Conservation (phyloP, 2,113 vertebrate genomes). For the Condylura cristata region DNA sequence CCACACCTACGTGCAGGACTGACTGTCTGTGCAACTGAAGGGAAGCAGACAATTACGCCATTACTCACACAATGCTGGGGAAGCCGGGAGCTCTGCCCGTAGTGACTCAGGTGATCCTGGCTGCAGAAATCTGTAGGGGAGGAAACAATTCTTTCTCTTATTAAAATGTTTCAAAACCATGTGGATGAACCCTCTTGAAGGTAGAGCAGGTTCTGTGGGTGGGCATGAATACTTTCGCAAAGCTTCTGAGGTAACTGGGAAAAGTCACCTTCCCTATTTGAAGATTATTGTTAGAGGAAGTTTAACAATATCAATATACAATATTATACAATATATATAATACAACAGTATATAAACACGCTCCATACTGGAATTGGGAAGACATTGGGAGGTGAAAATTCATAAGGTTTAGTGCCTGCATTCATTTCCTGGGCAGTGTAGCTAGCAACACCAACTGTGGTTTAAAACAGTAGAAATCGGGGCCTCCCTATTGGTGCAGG, state of each 20-base stretch:
- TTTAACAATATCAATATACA: too few species aligned
- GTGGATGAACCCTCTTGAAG: not conserved
- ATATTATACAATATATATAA: too few species aligned
- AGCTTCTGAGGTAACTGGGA: not conserved
- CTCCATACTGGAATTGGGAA: not conserved
- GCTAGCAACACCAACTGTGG: not conserved
- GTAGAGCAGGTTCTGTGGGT: not conserved
- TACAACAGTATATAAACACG: too few species aligned
- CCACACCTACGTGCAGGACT: slow-evolving; percentile 3
- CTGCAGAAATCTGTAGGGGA: not conserved
- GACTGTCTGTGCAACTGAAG: slow-evolving; percentile 20
- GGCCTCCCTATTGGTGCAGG: too few species aligned
- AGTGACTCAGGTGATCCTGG: slow-evolving; percentile 22
- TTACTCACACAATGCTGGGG: not conserved
- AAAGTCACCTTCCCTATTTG: not conserved
- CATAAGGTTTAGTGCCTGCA: not conserved
- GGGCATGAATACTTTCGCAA: not conserved
- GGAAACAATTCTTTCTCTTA: not conserved
- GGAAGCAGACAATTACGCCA: slow-evolving; percentile 20
- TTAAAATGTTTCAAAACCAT: not conserved
- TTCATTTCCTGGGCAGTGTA: not conserved
- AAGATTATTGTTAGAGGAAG: not conserved
- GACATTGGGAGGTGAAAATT: not conserved
- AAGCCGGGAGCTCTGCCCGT: not conserved
- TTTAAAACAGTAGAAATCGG: not conserved